Conservation (phyloP, 2,797 vertebrate genomes). For the Clarias fuscus region DNA sequence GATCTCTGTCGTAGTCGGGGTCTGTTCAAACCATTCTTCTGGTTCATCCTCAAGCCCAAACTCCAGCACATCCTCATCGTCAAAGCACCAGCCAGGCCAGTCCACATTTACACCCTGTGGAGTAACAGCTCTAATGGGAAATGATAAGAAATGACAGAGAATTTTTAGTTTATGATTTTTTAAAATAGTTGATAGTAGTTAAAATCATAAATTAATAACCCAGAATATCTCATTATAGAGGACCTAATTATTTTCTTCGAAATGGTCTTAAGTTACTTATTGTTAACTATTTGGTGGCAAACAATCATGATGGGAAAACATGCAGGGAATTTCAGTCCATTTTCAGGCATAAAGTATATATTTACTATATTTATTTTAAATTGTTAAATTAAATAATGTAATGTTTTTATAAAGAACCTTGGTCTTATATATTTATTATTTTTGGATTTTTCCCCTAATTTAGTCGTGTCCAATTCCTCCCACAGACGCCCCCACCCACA, state of each 20-base stretch:
- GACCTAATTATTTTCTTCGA: neutral
- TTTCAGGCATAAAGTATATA: neutral
- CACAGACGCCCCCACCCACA: too few species aligned
- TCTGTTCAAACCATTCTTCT: conserved; percentile 56
- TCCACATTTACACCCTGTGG: conserved; percentile 69
- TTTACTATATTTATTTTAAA: neutral
- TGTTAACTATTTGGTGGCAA: neutral
- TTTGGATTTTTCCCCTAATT: too few species aligned
- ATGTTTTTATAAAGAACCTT: too few species aligned
- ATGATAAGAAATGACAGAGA: conserved; percentile 12
- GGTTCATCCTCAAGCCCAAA: conserved; percentile 37
- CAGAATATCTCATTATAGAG: neutral
- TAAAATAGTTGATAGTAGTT: neutral
- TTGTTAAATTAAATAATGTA: neutral
- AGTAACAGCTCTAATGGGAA: conserved; percentile 54
- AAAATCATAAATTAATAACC: neutral
- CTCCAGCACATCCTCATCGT: conserved; percentile 69
- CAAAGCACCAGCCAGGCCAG: conserved; percentile 76
- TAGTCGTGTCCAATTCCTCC: too few species aligned
- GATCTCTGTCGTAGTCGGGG: conserved; percentile 40
- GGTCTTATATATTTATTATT: too few species aligned
- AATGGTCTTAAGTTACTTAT: neutral
- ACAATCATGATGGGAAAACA: neutral
- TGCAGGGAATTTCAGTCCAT: too few species aligned
- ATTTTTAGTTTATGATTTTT: neutral